Percentiles rank a stretch among this genome's conserved stretches.
Conservation (phyloP, 1,140 invertebrate genomes). For the Euura saliciscinereae region DNA sequence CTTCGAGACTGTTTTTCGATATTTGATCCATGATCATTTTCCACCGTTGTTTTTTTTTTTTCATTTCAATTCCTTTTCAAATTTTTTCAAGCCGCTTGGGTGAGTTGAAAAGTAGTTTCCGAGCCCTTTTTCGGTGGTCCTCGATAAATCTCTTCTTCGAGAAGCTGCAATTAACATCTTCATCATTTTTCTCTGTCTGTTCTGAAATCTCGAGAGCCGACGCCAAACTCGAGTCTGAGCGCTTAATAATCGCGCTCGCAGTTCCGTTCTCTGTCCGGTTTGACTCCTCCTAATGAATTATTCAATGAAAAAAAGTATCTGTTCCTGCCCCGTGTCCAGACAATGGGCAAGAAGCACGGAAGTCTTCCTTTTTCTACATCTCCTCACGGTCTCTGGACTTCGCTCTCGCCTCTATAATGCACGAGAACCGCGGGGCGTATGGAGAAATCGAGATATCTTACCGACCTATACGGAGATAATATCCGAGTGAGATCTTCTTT, state of each 20-base stretch:
- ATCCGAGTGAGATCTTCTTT: background rate
- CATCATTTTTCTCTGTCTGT: too few species aligned
- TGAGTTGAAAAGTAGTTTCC: too few species aligned
- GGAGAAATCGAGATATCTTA: background rate
- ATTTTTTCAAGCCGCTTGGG: too few species aligned
- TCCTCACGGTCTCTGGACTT: background rate
- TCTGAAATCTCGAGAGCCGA: too few species aligned
- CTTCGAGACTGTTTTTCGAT: too few species aligned
- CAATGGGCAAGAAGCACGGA: background rate
- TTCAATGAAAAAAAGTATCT: background rate
- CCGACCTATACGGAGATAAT: background rate
- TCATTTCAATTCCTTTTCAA: too few species aligned
- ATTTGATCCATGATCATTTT: too few species aligned
- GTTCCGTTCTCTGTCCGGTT: background rate
- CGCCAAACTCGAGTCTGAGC: background rate
- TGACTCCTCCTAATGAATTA: background rate
- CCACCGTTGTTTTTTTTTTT: too few species aligned
- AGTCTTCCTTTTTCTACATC: background rate
- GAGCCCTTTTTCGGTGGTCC: too few species aligned
- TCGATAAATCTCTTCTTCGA: too few species aligned
- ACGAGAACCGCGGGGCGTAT: background rate
- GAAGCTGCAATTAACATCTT: too few species aligned
- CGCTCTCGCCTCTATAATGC: background rate
- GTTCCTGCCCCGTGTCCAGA: background rate
- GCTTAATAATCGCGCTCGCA: background rate